These are phyloP conservation scores for Syngnathoides biaculeatus DNA, from an alignment of 2,113 vertebrate species.

Conservation along the genomic window DNA sequence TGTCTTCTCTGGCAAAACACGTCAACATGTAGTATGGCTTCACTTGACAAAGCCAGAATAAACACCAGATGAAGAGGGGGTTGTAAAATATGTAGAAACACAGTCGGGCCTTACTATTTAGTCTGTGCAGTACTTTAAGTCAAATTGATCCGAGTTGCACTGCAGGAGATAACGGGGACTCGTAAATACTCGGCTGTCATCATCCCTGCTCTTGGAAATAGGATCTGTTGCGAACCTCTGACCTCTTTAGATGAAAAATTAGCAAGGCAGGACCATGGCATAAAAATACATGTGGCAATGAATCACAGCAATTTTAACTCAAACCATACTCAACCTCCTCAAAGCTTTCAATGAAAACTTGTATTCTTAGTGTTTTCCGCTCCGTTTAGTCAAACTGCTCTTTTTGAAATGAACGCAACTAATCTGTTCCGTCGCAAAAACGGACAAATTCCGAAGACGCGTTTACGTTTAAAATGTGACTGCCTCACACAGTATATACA, in stretches of 20 bases:
- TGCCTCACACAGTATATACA: too few relatives aligned
- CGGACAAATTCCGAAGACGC: too few relatives aligned
- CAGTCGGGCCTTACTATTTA: conserved; percentile 30
- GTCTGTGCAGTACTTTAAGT: conserved; percentile 23
- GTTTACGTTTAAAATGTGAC: too few relatives aligned
- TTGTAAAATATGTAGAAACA: conserved; percentile 40
- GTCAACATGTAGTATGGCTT: conserved; percentile 15
- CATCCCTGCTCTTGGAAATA: conserved; percentile 5
- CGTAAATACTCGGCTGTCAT: conserved; percentile 6
- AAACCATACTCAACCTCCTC: background rate
- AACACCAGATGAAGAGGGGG: conserved; percentile 47
- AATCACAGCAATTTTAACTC: background rate
- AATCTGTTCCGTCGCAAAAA: too few relatives aligned
- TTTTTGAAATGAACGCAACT: too few relatives aligned
- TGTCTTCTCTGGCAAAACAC: conserved; percentile 34
- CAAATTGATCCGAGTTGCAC: conserved; percentile 17
- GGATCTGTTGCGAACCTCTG: background rate
- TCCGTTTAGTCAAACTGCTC: background rate
- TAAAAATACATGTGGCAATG: background rate
- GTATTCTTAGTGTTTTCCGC: background rate
- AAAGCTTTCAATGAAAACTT: background rate
- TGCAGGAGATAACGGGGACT: conserved; percentile 4
- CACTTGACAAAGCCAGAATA: conserved; percentile 36
- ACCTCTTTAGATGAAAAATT: conserved; percentile 5
- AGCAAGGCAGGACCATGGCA: background rate